Evolutionary conservation across 2,797 vertebrate species (phyloP).

Genomic region (Clarias fuscus): DNA sequence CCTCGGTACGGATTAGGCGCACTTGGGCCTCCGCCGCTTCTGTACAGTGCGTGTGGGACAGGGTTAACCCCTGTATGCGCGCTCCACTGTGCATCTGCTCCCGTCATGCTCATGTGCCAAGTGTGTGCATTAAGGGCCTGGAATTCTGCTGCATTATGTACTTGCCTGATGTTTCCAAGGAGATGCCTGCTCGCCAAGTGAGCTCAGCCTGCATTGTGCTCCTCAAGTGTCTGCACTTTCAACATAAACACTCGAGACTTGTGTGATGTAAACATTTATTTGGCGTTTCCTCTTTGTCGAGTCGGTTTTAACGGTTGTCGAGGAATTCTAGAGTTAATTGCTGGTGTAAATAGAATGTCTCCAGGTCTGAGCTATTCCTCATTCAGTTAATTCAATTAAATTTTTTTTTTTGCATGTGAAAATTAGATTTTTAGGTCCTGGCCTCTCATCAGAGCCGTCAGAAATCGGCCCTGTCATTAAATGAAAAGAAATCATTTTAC

Average conservation of each 20-base stretch:
- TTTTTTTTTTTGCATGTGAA: no score
- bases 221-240: slow-evolving; percentile 47
- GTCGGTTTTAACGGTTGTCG: neutral
- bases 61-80: slow-evolving; percentile 55
- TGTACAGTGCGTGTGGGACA: slow-evolving; percentile 56
- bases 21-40: slow-evolving; percentile 58
- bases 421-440: neutral
- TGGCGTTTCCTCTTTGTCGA: neutral
- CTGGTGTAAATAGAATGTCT: neutral
- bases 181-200: slow-evolving; percentile 47
- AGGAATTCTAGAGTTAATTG: slow-evolving; percentile 11
- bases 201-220: slow-evolving; percentile 47
- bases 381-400: no score
- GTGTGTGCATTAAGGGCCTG: slow-evolving; percentile 58
- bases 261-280: slow-evolving; percentile 31
- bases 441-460: neutral
- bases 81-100: slow-evolving; percentile 55
- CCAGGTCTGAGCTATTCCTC: neutral
- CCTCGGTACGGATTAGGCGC: slow-evolving; percentile 56
- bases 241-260: slow-evolving; percentile 42
- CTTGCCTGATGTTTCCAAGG: slow-evolving; percentile 55
- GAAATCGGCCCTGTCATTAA: neutral
- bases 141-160: slow-evolving; percentile 61
- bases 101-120: slow-evolving; percentile 53
- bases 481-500: neutral